Percentiles rank a stretch among this genome's conserved stretches.
Evolutionary conservation across 2,113 vertebrate genomes (phyloP).

Genomic region (Tringa solitaria): DNA sequence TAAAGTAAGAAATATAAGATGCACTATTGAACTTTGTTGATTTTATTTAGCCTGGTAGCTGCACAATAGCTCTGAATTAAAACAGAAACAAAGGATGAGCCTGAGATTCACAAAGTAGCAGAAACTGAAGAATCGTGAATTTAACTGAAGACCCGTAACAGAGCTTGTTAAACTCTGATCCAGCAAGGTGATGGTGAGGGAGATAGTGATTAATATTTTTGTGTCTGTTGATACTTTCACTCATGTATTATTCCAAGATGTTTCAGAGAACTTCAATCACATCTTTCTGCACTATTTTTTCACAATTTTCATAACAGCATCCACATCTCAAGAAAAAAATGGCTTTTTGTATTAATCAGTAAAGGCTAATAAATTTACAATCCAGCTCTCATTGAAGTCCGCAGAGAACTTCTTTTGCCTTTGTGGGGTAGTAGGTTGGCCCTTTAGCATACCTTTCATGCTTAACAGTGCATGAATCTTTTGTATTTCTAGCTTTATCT

Average conservation of each 20-base stretch:
- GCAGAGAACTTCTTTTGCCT: conserved; percentile 14
- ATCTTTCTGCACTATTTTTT: background rate
- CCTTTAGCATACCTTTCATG: conserved; percentile 56
- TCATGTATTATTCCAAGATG: background rate
- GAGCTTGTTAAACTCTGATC: conserved; percentile 28
- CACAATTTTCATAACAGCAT: background rate
- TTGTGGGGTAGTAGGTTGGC: conserved; percentile 19
- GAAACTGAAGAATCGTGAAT: conserved; percentile 40
- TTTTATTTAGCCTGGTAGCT: background rate
- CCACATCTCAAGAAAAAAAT: background rate
- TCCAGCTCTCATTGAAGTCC: background rate
- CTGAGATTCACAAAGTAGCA: conserved; percentile 8
- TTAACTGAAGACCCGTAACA: conserved; percentile 22
- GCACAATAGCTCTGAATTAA: background rate
- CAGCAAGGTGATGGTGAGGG: background rate
- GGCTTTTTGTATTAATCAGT: conserved; percentile 18
- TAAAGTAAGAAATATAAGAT: background rate
- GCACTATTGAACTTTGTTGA: background rate
- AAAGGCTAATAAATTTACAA: conserved; percentile 37
- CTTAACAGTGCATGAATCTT: conserved; percentile 57
- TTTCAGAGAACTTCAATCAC: background rate
- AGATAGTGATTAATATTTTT: background rate
- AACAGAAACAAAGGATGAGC: background rate
- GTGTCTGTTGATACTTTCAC: background rate
- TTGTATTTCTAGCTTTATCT: conserved; percentile 59